phyloP scores from a whole-genome alignment of 2,888 invertebrate genomes.

The Nomada ferruginata region DNA sequence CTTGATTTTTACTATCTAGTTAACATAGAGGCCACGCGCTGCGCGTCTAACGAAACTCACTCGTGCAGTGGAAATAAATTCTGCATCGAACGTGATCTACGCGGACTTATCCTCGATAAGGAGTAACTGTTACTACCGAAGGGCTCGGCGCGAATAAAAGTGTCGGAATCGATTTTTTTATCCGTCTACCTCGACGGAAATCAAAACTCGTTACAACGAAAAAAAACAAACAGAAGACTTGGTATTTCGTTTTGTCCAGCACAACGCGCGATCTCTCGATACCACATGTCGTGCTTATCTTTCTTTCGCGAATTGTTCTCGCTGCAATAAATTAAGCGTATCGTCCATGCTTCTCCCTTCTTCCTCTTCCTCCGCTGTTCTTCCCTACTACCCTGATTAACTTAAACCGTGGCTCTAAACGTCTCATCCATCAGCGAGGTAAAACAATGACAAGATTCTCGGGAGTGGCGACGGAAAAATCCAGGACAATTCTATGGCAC shows the following conservation, averaged over 20 bases:
- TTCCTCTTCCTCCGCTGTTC: background rate
- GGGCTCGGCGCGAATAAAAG: too few species aligned
- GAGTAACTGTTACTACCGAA: too few species aligned
- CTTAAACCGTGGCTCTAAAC: too few species aligned
- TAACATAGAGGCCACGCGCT: constrained; percentile 63
- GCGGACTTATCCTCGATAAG: background rate
- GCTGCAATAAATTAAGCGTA: background rate
- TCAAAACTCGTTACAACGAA: too few species aligned
- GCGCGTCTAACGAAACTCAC: constrained; percentile 74
- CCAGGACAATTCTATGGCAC: constrained; percentile 43
- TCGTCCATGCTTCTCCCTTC: background rate
- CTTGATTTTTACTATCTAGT: constrained; percentile 48
- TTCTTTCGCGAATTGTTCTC: background rate
- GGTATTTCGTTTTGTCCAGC: background rate
- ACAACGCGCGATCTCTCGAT: background rate
- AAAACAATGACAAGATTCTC: too few species aligned
- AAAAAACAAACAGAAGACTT: too few species aligned
- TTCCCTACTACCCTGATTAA: background rate
- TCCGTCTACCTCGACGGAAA: too few species aligned
- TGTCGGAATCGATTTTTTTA: too few species aligned
- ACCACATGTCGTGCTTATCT: background rate
- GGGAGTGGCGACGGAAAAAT: too few species aligned
- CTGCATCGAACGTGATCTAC: constrained; percentile 31
- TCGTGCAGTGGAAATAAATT: constrained; percentile 74
- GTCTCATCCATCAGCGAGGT: background rate